phyloP scores from a whole-genome alignment of 2,888 invertebrate genomes.

The Lasioglossum zephyrum region DNA sequence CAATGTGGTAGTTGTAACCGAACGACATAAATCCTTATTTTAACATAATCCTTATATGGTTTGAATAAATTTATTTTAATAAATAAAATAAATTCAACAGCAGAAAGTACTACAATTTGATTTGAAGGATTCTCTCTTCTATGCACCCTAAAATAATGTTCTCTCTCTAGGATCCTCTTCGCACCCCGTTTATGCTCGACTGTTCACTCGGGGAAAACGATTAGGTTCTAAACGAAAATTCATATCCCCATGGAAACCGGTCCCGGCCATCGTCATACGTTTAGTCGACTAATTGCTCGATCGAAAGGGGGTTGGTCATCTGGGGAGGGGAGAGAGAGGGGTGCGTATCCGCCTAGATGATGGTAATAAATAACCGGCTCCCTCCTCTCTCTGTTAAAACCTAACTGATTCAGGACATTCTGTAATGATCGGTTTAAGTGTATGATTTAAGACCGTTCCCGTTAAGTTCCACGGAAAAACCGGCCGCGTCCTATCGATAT shows the following conservation, averaged over 20 bases:
- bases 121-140: neutral
- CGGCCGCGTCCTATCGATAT: slow-evolving; percentile 35
- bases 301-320: slow-evolving; percentile 12
- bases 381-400: slow-evolving; percentile 29
- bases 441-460: slow-evolving; percentile 57
- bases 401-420: slow-evolving; percentile 54
- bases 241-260: slow-evolving; percentile 42
- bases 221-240: slow-evolving; percentile 40
- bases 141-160: neutral
- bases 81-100: neutral
- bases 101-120: neutral
- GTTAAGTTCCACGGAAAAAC: slow-evolving; percentile 49
- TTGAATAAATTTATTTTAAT: no score
- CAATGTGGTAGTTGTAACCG: no score
- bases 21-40: no score
- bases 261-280: slow-evolving; percentile 38
- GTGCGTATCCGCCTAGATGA: slow-evolving; percentile 38
- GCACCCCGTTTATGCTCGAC: neutral
- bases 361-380: slow-evolving; percentile 46
- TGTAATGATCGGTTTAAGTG: slow-evolving; percentile 50
- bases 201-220: slow-evolving; percentile 15
- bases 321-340: neutral
- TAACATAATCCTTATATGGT: no score
- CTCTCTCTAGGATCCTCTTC: neutral
- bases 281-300: slow-evolving; percentile 47